phyloP scores from a whole-genome alignment of 2,797 vertebrate species.

The Sebastes minor region DNA sequence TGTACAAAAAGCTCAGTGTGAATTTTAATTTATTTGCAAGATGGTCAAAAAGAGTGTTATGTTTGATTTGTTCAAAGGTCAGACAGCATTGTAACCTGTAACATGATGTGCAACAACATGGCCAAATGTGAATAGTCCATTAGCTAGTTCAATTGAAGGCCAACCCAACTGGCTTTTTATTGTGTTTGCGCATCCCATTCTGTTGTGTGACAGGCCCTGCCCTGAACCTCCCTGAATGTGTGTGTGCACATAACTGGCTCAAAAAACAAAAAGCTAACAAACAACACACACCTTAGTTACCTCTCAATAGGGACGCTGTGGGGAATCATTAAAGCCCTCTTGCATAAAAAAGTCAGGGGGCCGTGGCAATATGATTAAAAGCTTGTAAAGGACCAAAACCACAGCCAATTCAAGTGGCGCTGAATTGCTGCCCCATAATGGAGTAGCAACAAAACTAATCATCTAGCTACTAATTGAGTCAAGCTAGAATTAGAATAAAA shows the following conservation, averaged over 20 bases:
- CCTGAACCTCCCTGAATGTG: neutral
- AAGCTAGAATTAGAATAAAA: neutral
- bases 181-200: neutral
- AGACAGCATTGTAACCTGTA: neutral
- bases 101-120: neutral
- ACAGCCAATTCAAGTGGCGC: neutral
- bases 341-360: neutral
- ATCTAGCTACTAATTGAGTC: neutral
- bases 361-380: neutral
- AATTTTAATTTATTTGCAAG: no score
- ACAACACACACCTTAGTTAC: neutral
- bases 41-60: no score
- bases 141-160: neutral
- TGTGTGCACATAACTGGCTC: neutral
- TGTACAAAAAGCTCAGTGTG: no score
- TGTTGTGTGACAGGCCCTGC: neutral
- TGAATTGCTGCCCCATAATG: neutral
- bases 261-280: neutral
- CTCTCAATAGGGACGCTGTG: neutral
- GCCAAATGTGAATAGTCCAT: neutral
- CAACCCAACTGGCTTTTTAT: neutral
- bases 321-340: neutral
- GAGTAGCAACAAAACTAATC: neutral
- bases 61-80: neutral
- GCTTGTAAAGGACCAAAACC: neutral